Evolutionary conservation across 2,113 vertebrate species (phyloP).

Genomic region (Solea solea): DNA sequence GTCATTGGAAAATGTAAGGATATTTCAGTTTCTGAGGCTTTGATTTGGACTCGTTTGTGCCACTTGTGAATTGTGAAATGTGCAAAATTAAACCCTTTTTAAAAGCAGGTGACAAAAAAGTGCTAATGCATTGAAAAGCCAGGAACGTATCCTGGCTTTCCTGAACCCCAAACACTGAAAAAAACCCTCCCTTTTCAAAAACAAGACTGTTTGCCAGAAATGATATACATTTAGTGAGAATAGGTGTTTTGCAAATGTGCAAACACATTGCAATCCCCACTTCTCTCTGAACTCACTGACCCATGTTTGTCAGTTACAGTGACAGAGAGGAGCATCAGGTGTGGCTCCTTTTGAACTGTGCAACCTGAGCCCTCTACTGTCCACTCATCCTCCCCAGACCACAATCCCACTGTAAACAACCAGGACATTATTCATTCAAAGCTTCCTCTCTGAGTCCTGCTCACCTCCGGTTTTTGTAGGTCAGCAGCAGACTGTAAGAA

Average conservation of each 20-base stretch:
- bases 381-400: slow-evolving; percentile 33
- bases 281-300: background rate
- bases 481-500: slow-evolving; percentile 29
- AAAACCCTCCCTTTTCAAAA: no score
- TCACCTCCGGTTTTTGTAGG: slow-evolving; percentile 60
- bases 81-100: background rate
- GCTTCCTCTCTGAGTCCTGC: slow-evolving; percentile 64
- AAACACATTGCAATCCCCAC: no score
- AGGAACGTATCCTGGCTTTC: background rate
- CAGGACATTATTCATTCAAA: slow-evolving; percentile 73
- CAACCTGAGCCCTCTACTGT: slow-evolving; percentile 49
- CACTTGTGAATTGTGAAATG: background rate
- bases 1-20: no score
- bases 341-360: slow-evolving; percentile 37
- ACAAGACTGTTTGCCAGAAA: no score
- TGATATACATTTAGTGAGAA: no score
- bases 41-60: background rate
- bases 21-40: slow-evolving; percentile 1
- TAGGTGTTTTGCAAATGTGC: no score
- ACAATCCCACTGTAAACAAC: slow-evolving; percentile 49
- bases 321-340: slow-evolving; percentile 32
- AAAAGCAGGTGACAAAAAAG: background rate
- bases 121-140: background rate
- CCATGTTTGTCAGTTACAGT: background rate
- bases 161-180: no score